Percentiles rank a stretch among this genome's conserved stretches.
phyloP scores from a whole-genome alignment of 2,888 invertebrate genomes.

The Oegoconia quadripuncta region DNA sequence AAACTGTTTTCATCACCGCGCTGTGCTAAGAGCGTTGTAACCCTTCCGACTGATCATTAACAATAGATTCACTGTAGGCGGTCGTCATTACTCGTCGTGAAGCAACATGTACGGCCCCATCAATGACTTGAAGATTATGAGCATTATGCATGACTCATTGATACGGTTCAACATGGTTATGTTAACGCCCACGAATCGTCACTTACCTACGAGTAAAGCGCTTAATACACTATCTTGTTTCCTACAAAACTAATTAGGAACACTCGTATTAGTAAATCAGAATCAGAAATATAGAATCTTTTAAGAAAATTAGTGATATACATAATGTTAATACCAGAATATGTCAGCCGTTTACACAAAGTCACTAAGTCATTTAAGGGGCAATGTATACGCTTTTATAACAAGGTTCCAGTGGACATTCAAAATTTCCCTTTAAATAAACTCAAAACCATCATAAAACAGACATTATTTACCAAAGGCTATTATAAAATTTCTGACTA shows the following conservation, averaged over 20 bases:
- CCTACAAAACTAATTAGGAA: not conserved
- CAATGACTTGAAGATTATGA: constrained; percentile 21
- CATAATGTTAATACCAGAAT: too few relatives aligned
- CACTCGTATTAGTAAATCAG: too few relatives aligned
- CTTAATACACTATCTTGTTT: not conserved
- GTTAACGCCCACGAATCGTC: constrained; percentile 29
- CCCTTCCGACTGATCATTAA: constrained; percentile 7
- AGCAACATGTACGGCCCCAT: constrained; percentile 35
- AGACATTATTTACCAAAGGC: too few relatives aligned
- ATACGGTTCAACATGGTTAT: constrained; percentile 26
- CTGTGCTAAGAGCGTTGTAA: not conserved
- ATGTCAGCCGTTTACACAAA: too few relatives aligned
- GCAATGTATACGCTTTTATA: too few relatives aligned
- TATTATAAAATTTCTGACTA: too few relatives aligned
- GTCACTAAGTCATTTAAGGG: too few relatives aligned
- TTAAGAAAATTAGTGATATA: too few relatives aligned
- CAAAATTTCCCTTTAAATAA: too few relatives aligned
- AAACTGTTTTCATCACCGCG: not conserved
- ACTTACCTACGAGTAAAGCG: constrained; percentile 17
- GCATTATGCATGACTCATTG: constrained; percentile 26
- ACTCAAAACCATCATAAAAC: too few relatives aligned
- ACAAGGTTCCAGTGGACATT: too few relatives aligned
- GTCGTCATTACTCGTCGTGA: constrained; percentile 27
- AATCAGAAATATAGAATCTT: too few relatives aligned
- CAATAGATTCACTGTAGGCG: constrained; percentile 21